Evolutionary conservation across 2,113 vertebrate genomes (phyloP).

Genomic region (Puma concolor): DNA sequence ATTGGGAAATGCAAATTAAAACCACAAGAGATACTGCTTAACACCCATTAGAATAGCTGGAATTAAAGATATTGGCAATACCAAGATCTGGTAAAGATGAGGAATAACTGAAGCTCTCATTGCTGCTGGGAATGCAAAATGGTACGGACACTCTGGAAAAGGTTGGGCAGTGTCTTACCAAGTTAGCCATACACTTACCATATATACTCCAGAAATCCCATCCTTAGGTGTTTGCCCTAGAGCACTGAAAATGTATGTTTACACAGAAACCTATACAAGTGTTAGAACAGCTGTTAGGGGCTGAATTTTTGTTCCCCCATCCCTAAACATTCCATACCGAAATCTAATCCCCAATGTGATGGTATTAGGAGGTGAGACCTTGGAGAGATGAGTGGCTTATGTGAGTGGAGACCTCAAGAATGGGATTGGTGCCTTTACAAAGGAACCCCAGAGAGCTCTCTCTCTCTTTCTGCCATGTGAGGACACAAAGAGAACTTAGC

Average conservation of each 20-base stretch:
- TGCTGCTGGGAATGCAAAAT: not conserved
- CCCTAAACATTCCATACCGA: not conserved
- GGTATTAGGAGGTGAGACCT: not conserved
- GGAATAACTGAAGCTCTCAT: not conserved
- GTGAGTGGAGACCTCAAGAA: not conserved
- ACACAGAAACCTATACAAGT: not conserved
- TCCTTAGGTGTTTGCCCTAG: not conserved
- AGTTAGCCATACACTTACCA: not conserved
- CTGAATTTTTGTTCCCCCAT: not conserved
- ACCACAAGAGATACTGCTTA: not conserved
- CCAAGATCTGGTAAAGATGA: not conserved
- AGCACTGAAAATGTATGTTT: not conserved
- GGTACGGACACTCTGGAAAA: not conserved
- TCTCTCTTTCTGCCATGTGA: not conserved
- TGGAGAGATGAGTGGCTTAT: not conserved
- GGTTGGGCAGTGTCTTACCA: not conserved
- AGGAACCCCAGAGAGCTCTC: not conserved
- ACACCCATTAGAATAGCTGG: not conserved
- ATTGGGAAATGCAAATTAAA: not conserved
- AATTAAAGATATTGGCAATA: not conserved
- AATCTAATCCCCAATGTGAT: not conserved
- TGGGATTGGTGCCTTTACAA: not conserved
- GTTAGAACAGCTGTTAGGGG: not conserved
- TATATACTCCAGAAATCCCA: not conserved
- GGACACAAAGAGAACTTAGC: not conserved